Conservation (phyloP, 2,797 vertebrate genomes). For the Ceyx erithaca region DNA sequence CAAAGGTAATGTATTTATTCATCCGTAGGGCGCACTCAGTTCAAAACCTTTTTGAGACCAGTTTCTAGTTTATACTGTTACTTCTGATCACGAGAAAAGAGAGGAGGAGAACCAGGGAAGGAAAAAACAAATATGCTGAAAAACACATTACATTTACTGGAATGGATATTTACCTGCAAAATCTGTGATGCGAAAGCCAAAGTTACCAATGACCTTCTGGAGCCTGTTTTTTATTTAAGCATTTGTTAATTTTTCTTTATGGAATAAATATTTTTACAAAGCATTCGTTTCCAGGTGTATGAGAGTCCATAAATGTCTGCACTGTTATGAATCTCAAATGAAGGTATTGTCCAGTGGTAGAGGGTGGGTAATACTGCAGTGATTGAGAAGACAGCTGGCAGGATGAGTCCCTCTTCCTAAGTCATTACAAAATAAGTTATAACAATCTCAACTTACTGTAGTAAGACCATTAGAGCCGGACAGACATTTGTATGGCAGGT, state of each 20-base stretch:
- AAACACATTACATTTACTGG: background rate
- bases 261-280: constrained; percentile 14
- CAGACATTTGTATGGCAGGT: constrained; percentile 11
- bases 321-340: constrained; percentile 31
- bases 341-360: background rate
- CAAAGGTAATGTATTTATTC: constrained; percentile 92
- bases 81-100: constrained; percentile 39
- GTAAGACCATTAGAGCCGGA: background rate
- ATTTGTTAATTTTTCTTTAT: background rate
- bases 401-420: background rate
- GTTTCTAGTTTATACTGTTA: constrained; percentile 13
- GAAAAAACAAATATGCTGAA: constrained; percentile 10
- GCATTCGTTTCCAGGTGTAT: background rate
- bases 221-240: background rate
- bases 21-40: constrained; percentile 81
- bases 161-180: constrained; percentile 16
- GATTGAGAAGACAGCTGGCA: constrained; percentile 24
- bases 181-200: background rate
- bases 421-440: background rate
- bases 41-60: constrained; percentile 78
- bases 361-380: background rate
- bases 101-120: background rate
- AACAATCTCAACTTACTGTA: constrained; percentile 11
- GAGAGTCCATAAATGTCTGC: background rate
- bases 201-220: constrained; percentile 13